A percentile compares a stretch with the other conserved stretches of the same genome.
Evolutionary conservation across 2,113 vertebrate genomes (phyloP).

Genomic region (Eurypyga helias): DNA sequence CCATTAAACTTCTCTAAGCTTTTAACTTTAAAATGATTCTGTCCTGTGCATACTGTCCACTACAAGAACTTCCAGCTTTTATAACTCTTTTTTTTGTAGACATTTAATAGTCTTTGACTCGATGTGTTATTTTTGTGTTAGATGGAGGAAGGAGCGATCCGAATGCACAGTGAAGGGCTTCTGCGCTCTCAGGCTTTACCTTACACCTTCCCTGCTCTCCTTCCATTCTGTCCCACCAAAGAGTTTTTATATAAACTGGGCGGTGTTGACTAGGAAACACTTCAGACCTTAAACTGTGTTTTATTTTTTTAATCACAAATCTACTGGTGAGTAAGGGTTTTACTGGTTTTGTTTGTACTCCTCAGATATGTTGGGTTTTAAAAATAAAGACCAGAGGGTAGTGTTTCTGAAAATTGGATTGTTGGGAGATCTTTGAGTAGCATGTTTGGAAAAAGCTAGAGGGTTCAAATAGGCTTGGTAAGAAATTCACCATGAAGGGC

Average conservation of each 20-base stretch:
- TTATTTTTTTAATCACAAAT: neutral
- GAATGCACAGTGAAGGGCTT: neutral
- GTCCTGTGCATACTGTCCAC: neutral
- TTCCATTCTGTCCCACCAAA: neutral
- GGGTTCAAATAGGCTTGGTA: neutral
- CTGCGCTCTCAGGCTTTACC: neutral
- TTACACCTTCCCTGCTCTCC: neutral
- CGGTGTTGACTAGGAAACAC: neutral
- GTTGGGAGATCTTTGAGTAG: neutral
- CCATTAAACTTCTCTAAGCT: neutral
- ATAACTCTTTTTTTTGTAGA: neutral
- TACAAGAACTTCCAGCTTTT: neutral
- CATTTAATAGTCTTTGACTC: neutral
- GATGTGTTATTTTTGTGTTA: neutral
- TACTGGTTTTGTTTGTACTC: neutral
- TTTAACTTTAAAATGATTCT: neutral
- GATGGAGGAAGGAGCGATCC: neutral
- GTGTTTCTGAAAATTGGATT: neutral
- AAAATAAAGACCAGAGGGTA: neutral
- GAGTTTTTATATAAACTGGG: neutral
- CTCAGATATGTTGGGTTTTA: neutral
- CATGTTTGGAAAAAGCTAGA: neutral
- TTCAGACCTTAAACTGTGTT: neutral
- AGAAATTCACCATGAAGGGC: neutral
- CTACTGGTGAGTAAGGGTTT: neutral